phyloP scores from a whole-genome alignment of 92 coral and sea anemone genomes.

The Zoanthus sociatus region DNA sequence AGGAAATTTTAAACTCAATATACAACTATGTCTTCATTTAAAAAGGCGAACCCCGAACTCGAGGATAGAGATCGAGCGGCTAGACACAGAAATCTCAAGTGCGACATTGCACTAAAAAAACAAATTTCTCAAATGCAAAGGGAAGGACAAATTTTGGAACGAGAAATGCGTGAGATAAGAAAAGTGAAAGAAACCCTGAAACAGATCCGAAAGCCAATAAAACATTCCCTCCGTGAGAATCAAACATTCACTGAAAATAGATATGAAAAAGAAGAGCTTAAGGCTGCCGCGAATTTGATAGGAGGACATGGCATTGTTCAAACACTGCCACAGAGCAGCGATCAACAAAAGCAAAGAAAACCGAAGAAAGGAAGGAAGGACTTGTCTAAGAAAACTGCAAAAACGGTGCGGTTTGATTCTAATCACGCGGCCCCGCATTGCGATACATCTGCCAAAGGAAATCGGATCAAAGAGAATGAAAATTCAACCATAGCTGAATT shows the following conservation, averaged over 20 bases:
- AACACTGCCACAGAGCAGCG: conserved; percentile 14
- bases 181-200: conserved; percentile 80
- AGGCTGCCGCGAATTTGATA: neutral
- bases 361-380: neutral
- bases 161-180: conserved; percentile 84
- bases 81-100: conserved; percentile 87
- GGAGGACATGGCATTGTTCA: neutral
- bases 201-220: conserved; percentile 72
- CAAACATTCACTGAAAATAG: conserved; percentile 36
- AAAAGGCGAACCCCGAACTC: neutral
- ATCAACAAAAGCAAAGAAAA: conserved; percentile 24
- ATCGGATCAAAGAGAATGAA: neutral
- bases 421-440: neutral
- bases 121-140: conserved; percentile 76
- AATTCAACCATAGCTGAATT: neutral
- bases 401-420: neutral
- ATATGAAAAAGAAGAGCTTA: conserved; percentile 15
- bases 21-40: neutral
- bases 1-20: neutral
- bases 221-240: conserved; percentile 42
- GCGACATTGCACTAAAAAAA: conserved; percentile 85
- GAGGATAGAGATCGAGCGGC: conserved; percentile 76
- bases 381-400: neutral
- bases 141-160: conserved; percentile 78
- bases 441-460: neutral